phyloP scores from a whole-genome alignment of 2,113 vertebrate genomes.

The Heloderma charlesbogerti region DNA sequence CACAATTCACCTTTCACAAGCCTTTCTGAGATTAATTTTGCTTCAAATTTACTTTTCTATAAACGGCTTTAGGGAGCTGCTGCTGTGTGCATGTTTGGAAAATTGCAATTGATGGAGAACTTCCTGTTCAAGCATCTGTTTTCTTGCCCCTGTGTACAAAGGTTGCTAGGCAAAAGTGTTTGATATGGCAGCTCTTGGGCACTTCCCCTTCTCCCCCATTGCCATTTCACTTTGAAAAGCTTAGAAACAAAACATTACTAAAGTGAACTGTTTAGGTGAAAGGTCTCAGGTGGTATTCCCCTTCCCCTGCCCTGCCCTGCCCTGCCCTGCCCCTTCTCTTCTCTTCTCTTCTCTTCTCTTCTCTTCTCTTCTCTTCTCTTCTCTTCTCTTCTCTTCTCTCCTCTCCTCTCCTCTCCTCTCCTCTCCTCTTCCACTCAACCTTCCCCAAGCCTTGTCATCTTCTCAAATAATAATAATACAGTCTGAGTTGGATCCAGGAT shows the following conservation, averaged over 20 bases:
- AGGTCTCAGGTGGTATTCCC: neutral
- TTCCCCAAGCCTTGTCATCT: neutral
- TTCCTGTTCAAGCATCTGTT: constrained; percentile 57
- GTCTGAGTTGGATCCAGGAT: too few relatives aligned
- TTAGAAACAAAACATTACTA: neutral
- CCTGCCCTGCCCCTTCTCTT: too few relatives aligned
- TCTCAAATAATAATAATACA: neutral
- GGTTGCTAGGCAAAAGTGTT: constrained; percentile 46
- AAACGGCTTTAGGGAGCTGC: constrained; percentile 34
- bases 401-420: too few relatives aligned
- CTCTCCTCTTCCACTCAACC: too few relatives aligned
- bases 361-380: too few relatives aligned
- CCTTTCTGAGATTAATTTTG: constrained; percentile 39
- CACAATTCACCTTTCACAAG: constrained; percentile 56
- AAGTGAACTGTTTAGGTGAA: neutral
- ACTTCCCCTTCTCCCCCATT: constrained; percentile 28
- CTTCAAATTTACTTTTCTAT: constrained; percentile 54
- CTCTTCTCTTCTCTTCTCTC: too few relatives aligned
- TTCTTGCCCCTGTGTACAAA: constrained; percentile 35
- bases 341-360: neutral
- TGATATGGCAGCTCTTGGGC: constrained; percentile 16
- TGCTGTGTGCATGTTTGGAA: constrained; percentile 37
- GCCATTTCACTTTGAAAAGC: constrained; percentile 19
- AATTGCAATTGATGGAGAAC: constrained; percentile 33
- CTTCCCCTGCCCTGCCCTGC: neutral